Evolutionary conservation across 2,113 vertebrate species (phyloP).

Genomic region (Pogona vitticeps): DNA sequence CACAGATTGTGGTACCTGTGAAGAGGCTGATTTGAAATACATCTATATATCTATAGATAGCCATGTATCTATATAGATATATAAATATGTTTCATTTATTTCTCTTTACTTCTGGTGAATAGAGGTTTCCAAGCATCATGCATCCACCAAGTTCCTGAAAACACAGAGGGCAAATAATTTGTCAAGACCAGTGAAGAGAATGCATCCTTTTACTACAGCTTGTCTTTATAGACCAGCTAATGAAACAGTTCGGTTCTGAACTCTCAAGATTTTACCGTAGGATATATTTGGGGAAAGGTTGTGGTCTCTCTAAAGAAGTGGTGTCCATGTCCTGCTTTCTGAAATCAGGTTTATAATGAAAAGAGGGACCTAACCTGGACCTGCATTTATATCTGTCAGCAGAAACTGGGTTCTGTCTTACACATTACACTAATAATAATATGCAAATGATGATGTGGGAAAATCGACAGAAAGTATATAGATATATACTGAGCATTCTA

Average conservation of each 20-base stretch:
- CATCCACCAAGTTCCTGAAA: accelerated
- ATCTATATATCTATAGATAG: too few species aligned
- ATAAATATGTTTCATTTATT: too few species aligned
- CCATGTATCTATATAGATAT: too few species aligned
- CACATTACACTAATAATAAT: conserved; percentile 40
- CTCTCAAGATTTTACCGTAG: conserved; percentile 40
- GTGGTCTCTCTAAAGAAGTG: conserved; percentile 38
- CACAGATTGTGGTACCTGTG: neutral
- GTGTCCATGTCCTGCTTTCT: neutral
- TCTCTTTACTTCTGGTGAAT: neutral
- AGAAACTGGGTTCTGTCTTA: conserved; percentile 52
- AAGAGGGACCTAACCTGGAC: conserved; percentile 15
- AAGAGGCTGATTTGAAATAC: conserved; percentile 21
- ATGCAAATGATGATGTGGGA: conserved; percentile 40
- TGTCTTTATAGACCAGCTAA: conserved; percentile 35
- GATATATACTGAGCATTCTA: conserved; percentile 43
- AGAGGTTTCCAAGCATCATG: conserved; percentile 30
- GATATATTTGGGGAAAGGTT: conserved; percentile 31
- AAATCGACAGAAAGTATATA: conserved; percentile 40
- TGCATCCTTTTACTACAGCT: conserved; percentile 33
- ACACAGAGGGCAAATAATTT: neutral
- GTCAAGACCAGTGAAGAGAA: conserved; percentile 10
- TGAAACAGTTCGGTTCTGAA: conserved; percentile 26
- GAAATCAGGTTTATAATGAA: conserved; percentile 45
- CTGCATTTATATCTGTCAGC: conserved; percentile 38